Conservation (phyloP, 2,797 vertebrate genomes). For the Sebastes nivosus region DNA sequence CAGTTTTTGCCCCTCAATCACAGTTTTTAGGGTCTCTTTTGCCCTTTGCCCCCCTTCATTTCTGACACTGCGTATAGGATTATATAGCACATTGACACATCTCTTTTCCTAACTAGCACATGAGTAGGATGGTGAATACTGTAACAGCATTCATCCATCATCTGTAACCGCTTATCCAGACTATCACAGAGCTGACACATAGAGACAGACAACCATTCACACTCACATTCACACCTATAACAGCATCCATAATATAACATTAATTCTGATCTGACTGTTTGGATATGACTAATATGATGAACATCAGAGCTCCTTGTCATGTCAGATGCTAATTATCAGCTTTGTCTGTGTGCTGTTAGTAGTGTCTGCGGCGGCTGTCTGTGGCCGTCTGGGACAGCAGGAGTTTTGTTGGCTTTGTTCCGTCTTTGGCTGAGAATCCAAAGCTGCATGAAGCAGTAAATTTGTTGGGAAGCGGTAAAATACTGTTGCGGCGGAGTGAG, state of each 20-base stretch:
- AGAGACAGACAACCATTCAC: no score
- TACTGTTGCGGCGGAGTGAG: conserved; percentile 50
- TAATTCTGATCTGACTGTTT: background rate
- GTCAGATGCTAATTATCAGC: conserved; percentile 11
- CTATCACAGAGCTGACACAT: no score
- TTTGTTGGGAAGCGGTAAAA: conserved; percentile 62
- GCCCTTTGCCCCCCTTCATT: background rate
- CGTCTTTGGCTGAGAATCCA: conserved; percentile 40
- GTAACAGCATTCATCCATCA: background rate
- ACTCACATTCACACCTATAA: no score
- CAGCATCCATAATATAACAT: background rate
- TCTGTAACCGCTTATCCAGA: no score
- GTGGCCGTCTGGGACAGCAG: conserved; percentile 27
- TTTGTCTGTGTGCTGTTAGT: conserved; percentile 19
- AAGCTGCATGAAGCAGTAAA: conserved; percentile 43
- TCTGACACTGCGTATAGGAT: background rate
- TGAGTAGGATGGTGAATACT: background rate
- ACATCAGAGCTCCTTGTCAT: conserved; percentile 14
- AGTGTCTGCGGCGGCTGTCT: conserved; percentile 21
- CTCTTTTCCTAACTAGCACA: no score
- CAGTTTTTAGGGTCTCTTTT: background rate
- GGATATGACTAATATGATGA: background rate
- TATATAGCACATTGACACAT: no score
- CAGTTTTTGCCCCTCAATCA: no score
- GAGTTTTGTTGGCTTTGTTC: conserved; percentile 42